These are phyloP conservation scores for Ardeotis arabs DNA, from an alignment of 2,113 vertebrate species.

Conservation along the genomic window DNA sequence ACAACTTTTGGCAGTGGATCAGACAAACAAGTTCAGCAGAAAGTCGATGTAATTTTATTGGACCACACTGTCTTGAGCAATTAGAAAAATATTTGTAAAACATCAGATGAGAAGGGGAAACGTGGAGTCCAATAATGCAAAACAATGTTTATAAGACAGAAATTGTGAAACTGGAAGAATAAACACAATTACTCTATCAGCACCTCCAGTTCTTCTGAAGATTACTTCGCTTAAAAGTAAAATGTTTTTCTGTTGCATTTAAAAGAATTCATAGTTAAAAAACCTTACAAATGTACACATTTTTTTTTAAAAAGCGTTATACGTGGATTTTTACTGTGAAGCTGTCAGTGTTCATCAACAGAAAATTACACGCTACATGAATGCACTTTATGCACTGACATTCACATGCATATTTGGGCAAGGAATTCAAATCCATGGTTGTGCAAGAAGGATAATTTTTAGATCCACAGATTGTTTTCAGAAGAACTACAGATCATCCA, in stretches of 20 bases:
- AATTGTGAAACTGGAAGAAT: constrained; percentile 77
- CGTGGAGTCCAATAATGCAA: constrained; percentile 76
- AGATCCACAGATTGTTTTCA: background rate
- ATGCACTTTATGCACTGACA: background rate
- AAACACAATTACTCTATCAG: constrained; percentile 80
- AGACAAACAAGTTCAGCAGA: constrained; percentile 78
- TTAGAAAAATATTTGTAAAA: constrained; percentile 87
- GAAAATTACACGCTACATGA: constrained; percentile 2
- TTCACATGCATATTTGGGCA: constrained; percentile 54
- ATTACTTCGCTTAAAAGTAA: constrained; percentile 64
- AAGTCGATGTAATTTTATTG: constrained; percentile 82
- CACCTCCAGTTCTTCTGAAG: constrained; percentile 77
- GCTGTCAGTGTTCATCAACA: background rate
- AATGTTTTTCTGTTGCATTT: constrained; percentile 9
- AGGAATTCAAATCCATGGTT: constrained; percentile 37
- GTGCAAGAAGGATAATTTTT: constrained; percentile 22
- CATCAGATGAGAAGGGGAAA: constrained; percentile 79
- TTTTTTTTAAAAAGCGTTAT: background rate
- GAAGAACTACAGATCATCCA: constrained; percentile 11
- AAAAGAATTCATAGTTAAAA: background rate
- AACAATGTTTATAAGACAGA: constrained; percentile 77
- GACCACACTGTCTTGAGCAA: constrained; percentile 82
- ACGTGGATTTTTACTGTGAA: background rate
- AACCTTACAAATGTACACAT: background rate
- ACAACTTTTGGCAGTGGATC: constrained; percentile 79